Evolutionary conservation across 2,888 invertebrate genomes (phyloP).

Genomic region (Drosophila anomalata): DNA sequence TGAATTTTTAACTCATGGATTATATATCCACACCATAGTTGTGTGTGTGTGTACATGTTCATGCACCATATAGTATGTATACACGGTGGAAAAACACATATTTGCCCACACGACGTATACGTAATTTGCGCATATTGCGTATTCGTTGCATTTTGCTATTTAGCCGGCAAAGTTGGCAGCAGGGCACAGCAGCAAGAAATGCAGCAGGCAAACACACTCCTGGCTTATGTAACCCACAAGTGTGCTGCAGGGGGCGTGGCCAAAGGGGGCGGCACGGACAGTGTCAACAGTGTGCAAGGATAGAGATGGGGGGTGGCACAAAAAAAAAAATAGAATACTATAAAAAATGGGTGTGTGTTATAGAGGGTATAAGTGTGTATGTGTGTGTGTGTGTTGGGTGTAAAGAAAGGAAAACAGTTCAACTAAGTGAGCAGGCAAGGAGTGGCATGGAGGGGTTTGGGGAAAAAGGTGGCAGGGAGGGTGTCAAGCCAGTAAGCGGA

Average conservation of each 20-base stretch:
- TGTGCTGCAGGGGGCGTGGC: conserved; percentile 9
- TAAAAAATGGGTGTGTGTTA: conserved; percentile 29
- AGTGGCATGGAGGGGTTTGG: not conserved
- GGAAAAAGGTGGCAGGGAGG: conserved; percentile 13
- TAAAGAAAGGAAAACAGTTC: conserved; percentile 32
- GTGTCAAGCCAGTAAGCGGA: conserved; percentile 68
- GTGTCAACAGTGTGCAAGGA: conserved; percentile 73
- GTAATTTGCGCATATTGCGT: conserved; percentile 78
- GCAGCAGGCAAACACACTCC: conserved; percentile 40
- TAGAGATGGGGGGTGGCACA: not conserved
- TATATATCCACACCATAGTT: conserved; percentile 35
- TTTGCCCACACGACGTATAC: conserved; percentile 69
- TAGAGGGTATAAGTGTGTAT: conserved; percentile 27
- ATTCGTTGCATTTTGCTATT: conserved; percentile 65
- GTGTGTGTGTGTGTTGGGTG: conserved; percentile 42
- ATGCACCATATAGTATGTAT: not conserved
- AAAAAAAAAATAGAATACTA: conserved; percentile 17
- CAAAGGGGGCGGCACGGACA: conserved; percentile 25
- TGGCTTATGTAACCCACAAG: conserved; percentile 68
- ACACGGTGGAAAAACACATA: conserved; percentile 51
- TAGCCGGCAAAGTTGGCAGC: conserved; percentile 58
- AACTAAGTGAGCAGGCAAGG: conserved; percentile 19
- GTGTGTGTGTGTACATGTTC: not conserved
- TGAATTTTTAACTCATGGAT: conserved; percentile 63
- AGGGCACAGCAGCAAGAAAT: conserved; percentile 48